Evolutionary conservation across 2,888 invertebrate species (phyloP), one percentile per base, ranked within the genome.

Genomic region (Esperia sulphurella): DNA sequence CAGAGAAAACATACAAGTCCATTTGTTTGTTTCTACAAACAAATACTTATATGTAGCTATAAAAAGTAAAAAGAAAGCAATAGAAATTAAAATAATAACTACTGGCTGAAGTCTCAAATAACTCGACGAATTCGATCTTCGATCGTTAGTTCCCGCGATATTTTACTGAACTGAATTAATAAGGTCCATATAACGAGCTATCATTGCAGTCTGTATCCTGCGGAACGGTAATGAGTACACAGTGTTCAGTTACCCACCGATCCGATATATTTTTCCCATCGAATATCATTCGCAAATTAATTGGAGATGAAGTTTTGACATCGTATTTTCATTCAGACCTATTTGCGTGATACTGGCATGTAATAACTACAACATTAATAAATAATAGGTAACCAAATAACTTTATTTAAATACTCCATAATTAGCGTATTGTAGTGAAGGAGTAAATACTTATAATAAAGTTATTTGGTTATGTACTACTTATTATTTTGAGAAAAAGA

Each of bases 201-300:
- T 48, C 33, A 21, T 21, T 21, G 9, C 33, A 33, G 9, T 33
- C 33, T 10, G 29, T 31, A 41, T 48, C 48, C 12, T 40, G 35
- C 21, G 21, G 12, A 13, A 21, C 21, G 12, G 40, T 54, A 52
- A 52, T 56, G 52, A 57, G 46, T 38, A 40, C 45, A 13, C 50
- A 35, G 52, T 48, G 43, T 52, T 45, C 33, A 30, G 41, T 54
- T 51, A 37, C 51, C 35, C 39, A 10, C 28, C 40, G 45, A n/a
- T 46, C 21, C 37, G 43, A 39, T 39, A 42, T 39, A 40, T 65
- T 68, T 68, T 61, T 53, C 58, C 57, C 62, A 61, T 63, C 56
- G 59, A 62, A 67, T 68, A 73, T 71, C 71, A 70, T 65, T 75
- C 58, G 57, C 61, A 65, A 72, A 75, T 74, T 76, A 76, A 78